Evolutionary conservation across 53 echinoderm and acorn worm species (phyloP), one percentile per base, ranked within the genome.

Genomic region (Actinopyga echinites): DNA sequence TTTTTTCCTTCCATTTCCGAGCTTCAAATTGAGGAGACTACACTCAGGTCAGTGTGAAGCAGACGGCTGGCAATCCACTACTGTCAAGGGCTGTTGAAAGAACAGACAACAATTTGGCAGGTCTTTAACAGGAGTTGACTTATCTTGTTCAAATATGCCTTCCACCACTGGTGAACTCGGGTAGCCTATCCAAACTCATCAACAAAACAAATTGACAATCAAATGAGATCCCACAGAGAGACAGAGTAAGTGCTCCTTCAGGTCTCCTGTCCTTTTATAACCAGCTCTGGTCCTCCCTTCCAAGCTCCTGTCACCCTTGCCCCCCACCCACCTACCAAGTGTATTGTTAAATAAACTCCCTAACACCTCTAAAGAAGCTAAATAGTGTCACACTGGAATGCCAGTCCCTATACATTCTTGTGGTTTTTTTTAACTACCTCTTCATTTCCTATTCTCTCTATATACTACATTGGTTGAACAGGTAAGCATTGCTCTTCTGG

Each of bases 111-210:
- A 62, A 30, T 21, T 29, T 10, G 26, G 36, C 67, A 67, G 63
- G 63, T 68, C 68, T 34, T 33, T 68, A 12, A 22, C 68, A 4
- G n/a, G 49, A 49, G 71, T 44, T 71, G 71, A 42, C 42, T 38
- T 40, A 71, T 40, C 71, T 71, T 40, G 71, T 42, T 71, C 71
- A 71, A 71, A 71, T 71, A 71, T 71, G 71, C 42, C 71, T 71
- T n/a, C 25, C 44, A 44, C 71, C 40, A 36, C 33, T 36, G 21
- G 28, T 40, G n/a, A 44, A 40, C 49, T 49, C 49, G 17, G 17
- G 17, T 17, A 49, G 13, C 49, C 17, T 17, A 49, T 49, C 49
- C 17, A 23, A 42, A 71, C 42, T 15, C 19, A 6, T 25, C 42
- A 71, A 30, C 66, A 71, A 42, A 71, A 71, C 71, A 71, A 71